A percentile compares a stretch with the other conserved stretches of the same genome.
Evolutionary conservation across 2,888 invertebrate genomes (phyloP).

Genomic region (Tiliacea citrago): DNA sequence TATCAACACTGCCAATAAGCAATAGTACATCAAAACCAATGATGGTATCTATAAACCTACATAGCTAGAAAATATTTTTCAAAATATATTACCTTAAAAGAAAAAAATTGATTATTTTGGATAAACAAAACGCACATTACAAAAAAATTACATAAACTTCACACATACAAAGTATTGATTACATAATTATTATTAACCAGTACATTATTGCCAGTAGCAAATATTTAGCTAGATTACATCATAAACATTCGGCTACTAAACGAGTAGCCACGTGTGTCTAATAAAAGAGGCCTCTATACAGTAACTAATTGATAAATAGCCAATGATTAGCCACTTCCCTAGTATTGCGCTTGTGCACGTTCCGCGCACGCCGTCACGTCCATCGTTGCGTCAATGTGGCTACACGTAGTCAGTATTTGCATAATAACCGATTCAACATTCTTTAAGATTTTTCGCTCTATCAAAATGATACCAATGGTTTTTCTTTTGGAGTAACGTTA

Average conservation of each 20-base stretch:
- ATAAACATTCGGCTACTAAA: constrained; percentile 41
- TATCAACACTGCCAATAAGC: neutral
- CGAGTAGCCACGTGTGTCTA: constrained; percentile 49
- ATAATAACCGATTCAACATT: constrained; percentile 74
- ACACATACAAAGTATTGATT: neutral
- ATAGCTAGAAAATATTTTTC: neutral
- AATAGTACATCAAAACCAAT: neutral
- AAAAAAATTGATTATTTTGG: too few relatives aligned
- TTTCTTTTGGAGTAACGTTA: neutral
- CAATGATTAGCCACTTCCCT: constrained; percentile 63
- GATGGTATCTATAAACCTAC: neutral
- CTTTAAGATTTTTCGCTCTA: constrained; percentile 47
- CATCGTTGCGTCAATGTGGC: constrained; percentile 58
- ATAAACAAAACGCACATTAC: too few relatives aligned
- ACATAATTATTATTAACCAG: constrained; percentile 12
- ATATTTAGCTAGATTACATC: constrained; percentile 46
- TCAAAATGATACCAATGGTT: neutral
- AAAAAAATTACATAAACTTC: too few relatives aligned
- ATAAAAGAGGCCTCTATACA: constrained; percentile 57
- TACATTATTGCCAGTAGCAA: neutral
- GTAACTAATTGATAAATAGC: constrained; percentile 65
- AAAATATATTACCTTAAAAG: too few relatives aligned
- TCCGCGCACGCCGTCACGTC: constrained; percentile 63
- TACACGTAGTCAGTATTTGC: constrained; percentile 68
- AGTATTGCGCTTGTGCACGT: constrained; percentile 63